Evolutionary conservation across 2,888 invertebrate species (phyloP), one percentile per base, ranked within the genome.

Genomic region (Smittia aterrima): DNA sequence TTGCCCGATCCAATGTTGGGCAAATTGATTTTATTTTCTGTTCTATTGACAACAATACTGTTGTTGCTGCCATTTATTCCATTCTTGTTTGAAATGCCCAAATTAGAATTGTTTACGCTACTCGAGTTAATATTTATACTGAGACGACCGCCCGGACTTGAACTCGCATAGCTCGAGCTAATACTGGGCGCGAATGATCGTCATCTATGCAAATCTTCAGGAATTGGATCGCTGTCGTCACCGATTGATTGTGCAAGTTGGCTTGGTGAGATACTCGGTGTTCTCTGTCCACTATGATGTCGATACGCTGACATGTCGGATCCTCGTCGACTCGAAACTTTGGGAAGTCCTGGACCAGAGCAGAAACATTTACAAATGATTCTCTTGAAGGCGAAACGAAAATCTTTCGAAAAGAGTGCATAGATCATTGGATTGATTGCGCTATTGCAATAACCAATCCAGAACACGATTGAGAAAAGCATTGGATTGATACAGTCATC

Each of bases 401-500:
- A 97, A 84, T 97, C 96, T 82, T 94, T 93, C 68, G 95, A 95
- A 84, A 96, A 96, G 75, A 96, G 86, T 3, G 96, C 96, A 83
- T 97, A 97, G 77, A 97, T 95, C 81, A 95, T 89, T 0, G 97
- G 97, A 82, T 97, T 98, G 77, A 97, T 92, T 2, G 96, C 97
- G 0, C 95, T 95, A 83, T 98, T 98, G 84, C 96, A 95, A 84
- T 98, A 98, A 1, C 98, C 98, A 76, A 98, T 86, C 97, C 98
- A 98, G 84, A 98, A 97, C 20, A 96, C 88, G 27, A 97, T 88
- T 11, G 95, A 93, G 85, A 96, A 96, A 74, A 95, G 86, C 75
- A 94, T 85, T 0, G 90, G 90, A 76, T 92, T 90, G 47, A 96
- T 93, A 82, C 95, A 95, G 76, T 90, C 87, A 58, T 88, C 89